Evolutionary conservation across 2,797 vertebrate species (phyloP), one percentile per base, ranked within the genome.

Genomic region (Thaleichthys pacificus): DNA sequence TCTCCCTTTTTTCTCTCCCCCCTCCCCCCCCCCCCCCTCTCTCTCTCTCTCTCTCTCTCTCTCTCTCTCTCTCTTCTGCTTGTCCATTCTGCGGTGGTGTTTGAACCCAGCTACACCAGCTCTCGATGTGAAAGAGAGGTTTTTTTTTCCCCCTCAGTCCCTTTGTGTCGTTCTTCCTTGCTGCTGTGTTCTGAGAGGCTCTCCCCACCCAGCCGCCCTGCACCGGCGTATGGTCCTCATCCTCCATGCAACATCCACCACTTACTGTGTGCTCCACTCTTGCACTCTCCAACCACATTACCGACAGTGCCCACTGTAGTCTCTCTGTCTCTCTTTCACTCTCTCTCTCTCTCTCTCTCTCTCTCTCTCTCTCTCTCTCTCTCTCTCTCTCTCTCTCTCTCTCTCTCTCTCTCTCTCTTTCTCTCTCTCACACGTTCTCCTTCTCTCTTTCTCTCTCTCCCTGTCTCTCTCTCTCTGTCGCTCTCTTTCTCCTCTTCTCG

Each of bases 381-480:
- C 66, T 68, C 28, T 57, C 51, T 68, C 67, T 69, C 54, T 58
- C 30, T 35, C 3, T 22, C 24, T 68, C n/a, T n/a, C n/a, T n/a
- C n/a, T n/a, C n/a, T n/a, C n/a, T n/a, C n/a, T 35, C 32, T 1
- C 32, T 35, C 32, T 35, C 32, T 35, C 5, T 35, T 5, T 1
- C 32, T 35, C 5, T 35, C 19, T 35, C 26, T 35, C 51, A 12
- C 51, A 3, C 28, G 11, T 54, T 21, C 66, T 57, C 66, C n/a
- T 17, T 32, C 66, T 26, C 0, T 22, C 21, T 6, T 22, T 30
- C 66, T 4, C 26, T 4, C 17, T 26, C 19, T 3, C 49, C 4
- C 47, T 28, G 12, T 7, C 66, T 30, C 17, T 21, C 1, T 28
- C 26, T 19, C 24, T 56, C 51, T 42, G 0, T 56, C 17, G 4